A percentile compares a stretch with the other conserved stretches of the same genome.
Conservation (phyloP, 2,797 vertebrate species). For the Sebastes kiyomatsui region DNA sequence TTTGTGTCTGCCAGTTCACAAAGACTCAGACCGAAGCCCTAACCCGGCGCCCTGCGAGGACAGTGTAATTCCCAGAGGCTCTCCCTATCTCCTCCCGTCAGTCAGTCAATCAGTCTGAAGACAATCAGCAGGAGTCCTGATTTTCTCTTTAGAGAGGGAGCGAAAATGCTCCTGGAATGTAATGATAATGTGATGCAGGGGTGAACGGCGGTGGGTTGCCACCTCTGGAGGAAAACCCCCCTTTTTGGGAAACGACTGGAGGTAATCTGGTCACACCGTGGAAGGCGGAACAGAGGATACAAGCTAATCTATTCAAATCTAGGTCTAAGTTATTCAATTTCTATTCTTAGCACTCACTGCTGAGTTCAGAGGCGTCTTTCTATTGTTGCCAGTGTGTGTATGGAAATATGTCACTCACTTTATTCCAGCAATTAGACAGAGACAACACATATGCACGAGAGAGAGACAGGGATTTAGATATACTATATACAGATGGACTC, state of each 20-base stretch:
- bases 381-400: constrained; percentile 13
- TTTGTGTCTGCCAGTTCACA: constrained; percentile 73
- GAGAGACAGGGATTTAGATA: constrained; percentile 47
- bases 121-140: constrained; percentile 58
- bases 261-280: constrained; percentile 75
- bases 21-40: constrained; percentile 62
- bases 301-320: constrained; percentile 72
- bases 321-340: constrained; percentile 41
- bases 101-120: constrained; percentile 67
- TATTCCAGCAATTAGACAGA: constrained; percentile 46
- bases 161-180: constrained; percentile 55
- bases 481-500: constrained; percentile 35
- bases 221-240: constrained; percentile 42
- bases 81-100: constrained; percentile 65
- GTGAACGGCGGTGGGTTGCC: constrained; percentile 44
- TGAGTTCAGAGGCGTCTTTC: constrained; percentile 19
- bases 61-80: constrained; percentile 55
- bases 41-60: constrained; percentile 36
- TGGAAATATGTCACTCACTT: constrained; percentile 27
- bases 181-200: constrained; percentile 63
- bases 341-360: constrained; percentile 33
- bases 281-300: constrained; percentile 62
- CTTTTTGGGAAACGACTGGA: constrained; percentile 42
- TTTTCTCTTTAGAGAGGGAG: constrained; percentile 45
- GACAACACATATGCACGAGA: constrained; percentile 24